Evolutionary conservation across 2,888 invertebrate species (phyloP).

Genomic region (Diadromus collaris): DNA sequence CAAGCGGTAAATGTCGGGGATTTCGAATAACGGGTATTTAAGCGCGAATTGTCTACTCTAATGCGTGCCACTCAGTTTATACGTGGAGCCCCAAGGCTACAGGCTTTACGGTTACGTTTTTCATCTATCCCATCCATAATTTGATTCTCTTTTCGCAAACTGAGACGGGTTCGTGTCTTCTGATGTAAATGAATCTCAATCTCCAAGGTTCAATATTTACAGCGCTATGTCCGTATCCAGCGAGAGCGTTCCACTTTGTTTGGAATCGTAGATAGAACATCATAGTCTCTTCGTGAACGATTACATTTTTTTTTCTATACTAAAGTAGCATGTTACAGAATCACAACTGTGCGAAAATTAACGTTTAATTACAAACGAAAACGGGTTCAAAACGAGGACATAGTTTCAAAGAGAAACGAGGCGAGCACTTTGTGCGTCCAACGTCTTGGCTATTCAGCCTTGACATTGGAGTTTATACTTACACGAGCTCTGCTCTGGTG

Average conservation of each 20-base stretch:
- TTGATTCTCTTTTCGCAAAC: neutral
- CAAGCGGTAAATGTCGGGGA: too few relatives aligned
- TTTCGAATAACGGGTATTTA: too few relatives aligned
- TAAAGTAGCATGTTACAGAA: neutral
- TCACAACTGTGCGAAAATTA: neutral
- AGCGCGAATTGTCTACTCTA: too few relatives aligned
- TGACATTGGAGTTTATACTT: conserved; percentile 34
- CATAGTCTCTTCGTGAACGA: neutral
- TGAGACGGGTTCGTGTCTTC: neutral
- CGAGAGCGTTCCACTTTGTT: neutral
- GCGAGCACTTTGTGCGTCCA: conserved; percentile 10
- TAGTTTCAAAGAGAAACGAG: conserved; percentile 40
- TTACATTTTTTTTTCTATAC: neutral
- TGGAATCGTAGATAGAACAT: neutral
- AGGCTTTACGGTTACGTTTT: conserved; percentile 5
- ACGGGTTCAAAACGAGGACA: conserved; percentile 39
- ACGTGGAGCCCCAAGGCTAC: neutral
- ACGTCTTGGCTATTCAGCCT: conserved; percentile 14
- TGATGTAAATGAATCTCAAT: neutral
- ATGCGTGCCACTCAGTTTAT: too few relatives aligned
- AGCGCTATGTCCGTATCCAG: neutral
- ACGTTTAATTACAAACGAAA: conserved; percentile 22
- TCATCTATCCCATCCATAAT: neutral
- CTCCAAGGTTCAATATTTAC: neutral
- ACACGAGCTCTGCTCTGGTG: conserved; percentile 19